Conservation (phyloP, 2,113 vertebrate genomes). For the Loxodonta africana region DNA sequence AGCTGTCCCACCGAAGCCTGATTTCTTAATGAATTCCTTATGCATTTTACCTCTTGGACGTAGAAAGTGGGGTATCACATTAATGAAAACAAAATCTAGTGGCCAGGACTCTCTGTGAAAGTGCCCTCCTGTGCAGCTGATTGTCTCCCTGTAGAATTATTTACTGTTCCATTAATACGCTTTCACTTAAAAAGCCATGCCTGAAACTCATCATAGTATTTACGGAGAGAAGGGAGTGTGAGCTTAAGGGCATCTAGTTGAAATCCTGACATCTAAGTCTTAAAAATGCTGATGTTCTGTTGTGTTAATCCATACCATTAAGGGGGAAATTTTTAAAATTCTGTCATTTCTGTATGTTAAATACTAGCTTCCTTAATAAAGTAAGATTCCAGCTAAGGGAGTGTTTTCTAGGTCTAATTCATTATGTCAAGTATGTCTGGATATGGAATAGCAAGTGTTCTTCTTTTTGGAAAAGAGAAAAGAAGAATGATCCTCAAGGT, state of each 20-base stretch:
- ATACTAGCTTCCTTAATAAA: background rate
- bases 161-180: background rate
- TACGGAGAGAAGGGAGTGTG: conserved; percentile 2
- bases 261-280: background rate
- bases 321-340: background rate
- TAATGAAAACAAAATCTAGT: conserved; percentile 8
- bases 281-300: background rate
- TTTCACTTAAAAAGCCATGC: conserved; percentile 34
- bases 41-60: conserved; percentile 70
- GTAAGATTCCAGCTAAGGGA: background rate
- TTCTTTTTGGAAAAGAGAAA: conserved; percentile 21
- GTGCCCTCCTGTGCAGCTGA: background rate
- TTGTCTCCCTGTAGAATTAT: background rate
- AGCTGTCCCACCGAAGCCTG: conserved; percentile 82
- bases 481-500: background rate
- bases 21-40: conserved; percentile 85
- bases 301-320: background rate
- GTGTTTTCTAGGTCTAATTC: background rate
- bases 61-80: conserved; percentile 58
- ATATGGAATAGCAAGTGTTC: background rate
- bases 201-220: background rate
- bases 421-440: background rate
- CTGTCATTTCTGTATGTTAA: background rate
- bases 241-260: background rate
- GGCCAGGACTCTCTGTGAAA: background rate